Evolutionary conservation across 92 coral and sea anemone species (phyloP).

Genomic region (Zoanthus gigantus): DNA sequence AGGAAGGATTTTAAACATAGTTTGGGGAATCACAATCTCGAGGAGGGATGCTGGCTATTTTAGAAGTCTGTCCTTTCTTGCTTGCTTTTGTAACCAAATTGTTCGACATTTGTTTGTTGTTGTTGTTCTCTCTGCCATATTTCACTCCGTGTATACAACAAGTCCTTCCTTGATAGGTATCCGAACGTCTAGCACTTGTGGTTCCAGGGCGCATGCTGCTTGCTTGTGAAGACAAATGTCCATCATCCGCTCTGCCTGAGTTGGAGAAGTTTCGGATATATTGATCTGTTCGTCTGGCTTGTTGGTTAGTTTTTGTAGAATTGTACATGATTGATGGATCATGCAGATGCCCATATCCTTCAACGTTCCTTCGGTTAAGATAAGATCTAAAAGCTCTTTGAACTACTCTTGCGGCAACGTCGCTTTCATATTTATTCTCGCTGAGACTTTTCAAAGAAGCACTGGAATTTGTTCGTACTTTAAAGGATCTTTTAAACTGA

Average conservation of each 20-base stretch:
- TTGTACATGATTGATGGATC: not conserved
- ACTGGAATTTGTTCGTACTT: slow-evolving; percentile 28
- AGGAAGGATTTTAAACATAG: slow-evolving; percentile 11
- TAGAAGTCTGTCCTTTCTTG: not conserved
- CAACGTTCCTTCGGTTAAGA: slow-evolving; percentile 10
- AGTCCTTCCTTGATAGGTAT: not conserved
- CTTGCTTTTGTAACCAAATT: not conserved
- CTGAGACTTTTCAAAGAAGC: slow-evolving; percentile 10
- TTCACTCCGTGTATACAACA: slow-evolving; percentile 34
- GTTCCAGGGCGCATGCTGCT: slow-evolving; percentile 9
- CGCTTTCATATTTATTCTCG: slow-evolving; percentile 3
- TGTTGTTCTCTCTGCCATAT: not conserved
- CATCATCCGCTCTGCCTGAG: slow-evolving; percentile 32
- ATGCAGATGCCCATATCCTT: not conserved
- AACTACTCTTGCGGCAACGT: slow-evolving; percentile 31
- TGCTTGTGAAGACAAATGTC: slow-evolving; percentile 28
- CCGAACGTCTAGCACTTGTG: not conserved
- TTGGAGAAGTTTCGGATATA: slow-evolving; percentile 16
- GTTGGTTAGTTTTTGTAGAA: not conserved
- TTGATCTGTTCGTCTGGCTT: slow-evolving; percentile 17
- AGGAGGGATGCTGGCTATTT: not conserved
- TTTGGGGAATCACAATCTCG: slow-evolving; percentile 34
- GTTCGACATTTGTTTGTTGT: too few relatives aligned
- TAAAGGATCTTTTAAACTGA: slow-evolving; percentile 75
- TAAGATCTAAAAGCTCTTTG: slow-evolving; percentile 46